Evolutionary conservation across 2,888 invertebrate genomes (phyloP).

Genomic region (Silvanus unidentatus): DNA sequence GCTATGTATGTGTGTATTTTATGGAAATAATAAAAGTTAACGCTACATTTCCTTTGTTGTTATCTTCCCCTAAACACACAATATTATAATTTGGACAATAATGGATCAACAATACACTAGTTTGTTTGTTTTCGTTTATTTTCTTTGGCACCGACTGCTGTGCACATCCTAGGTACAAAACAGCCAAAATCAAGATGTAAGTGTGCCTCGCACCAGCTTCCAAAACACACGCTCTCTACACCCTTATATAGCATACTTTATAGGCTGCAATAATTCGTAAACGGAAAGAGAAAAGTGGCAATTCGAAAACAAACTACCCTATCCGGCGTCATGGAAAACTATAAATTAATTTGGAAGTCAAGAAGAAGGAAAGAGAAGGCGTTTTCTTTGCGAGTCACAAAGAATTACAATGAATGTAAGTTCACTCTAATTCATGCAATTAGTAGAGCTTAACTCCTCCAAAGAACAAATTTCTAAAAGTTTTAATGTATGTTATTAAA

Average conservation of each 20-base stretch:
- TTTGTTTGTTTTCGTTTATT: no score
- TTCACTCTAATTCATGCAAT: slow-evolving; percentile 45
- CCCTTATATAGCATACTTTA: no score
- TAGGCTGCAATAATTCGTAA: background rate
- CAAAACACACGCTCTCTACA: no score
- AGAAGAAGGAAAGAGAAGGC: slow-evolving; percentile 19
- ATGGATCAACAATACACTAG: no score
- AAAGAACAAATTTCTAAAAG: slow-evolving; percentile 40
- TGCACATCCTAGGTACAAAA: no score
- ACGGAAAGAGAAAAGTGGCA: slow-evolving; percentile 10
- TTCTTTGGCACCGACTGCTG: no score
- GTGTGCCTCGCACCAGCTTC: no score
- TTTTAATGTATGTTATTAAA: slow-evolving; percentile 46
- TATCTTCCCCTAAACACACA: background rate
- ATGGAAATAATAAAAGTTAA: slow-evolving; percentile 14
- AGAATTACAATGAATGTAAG: slow-evolving; percentile 46
- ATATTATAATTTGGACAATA: slow-evolving; percentile 4
- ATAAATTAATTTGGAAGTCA: slow-evolving; percentile 38
- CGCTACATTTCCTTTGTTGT: slow-evolving; percentile 14
- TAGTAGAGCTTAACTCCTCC: slow-evolving; percentile 43
- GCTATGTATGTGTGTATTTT: no score
- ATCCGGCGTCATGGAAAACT: slow-evolving; percentile 23
- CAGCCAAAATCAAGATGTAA: no score
- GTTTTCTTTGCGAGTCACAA: slow-evolving; percentile 32
- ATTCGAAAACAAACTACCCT: slow-evolving; percentile 19